Base-by-base conservation (phyloP, 2,113 vertebrate species). In the Periophthalmodon schlosseri region DNA sequence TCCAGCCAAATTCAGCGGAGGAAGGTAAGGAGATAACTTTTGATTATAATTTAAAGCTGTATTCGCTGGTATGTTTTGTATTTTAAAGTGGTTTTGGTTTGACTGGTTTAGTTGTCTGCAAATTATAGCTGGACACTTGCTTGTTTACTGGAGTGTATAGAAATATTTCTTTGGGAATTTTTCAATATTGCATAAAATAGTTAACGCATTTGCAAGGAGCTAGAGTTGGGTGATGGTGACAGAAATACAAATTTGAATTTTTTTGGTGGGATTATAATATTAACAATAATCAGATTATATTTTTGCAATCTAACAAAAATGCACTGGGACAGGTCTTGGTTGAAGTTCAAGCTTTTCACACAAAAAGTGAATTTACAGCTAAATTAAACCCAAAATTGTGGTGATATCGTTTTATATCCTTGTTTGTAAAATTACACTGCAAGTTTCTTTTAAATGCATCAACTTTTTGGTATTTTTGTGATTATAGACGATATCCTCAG, bases 1-100 rank as follows among this genome's bases (percentile, higher is more conserved):
- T 94, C 82, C 93, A 93, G 91, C 82, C 90, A 20, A 87, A 89
- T 87, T 92, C 89, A 88, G 93, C 93, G 76, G 94, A 94, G 90
- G 94, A 94, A 92, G 94, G 94, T 94, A 93, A 91, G 92, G 63
- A 72, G 80, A n/a, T 1, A 86, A 86, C 84, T 91, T 90, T 84
- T 52, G 5, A 33, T 71, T 77, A 0, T 33, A 56, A 70, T 6
- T 23, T 28, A 64, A 28, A 24, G n/a, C 34, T 4, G 16, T n/a
- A 16, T 34, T 64, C 36, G 28, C 20, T 34, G 52, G 24, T 18
- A n/a, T 18, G 36, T 65, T 5, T 7, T 2, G 72, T 15, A 13
- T 56, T 72, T 82, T 74, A 73, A 68, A 60, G 81, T 76, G 74
- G 74, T 3, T 28, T 28, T 83, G 79, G 4, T 49, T 49, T 10